phyloP scores from a whole-genome alignment of 2,888 invertebrate species.

The Drosophila kambysellisi region DNA sequence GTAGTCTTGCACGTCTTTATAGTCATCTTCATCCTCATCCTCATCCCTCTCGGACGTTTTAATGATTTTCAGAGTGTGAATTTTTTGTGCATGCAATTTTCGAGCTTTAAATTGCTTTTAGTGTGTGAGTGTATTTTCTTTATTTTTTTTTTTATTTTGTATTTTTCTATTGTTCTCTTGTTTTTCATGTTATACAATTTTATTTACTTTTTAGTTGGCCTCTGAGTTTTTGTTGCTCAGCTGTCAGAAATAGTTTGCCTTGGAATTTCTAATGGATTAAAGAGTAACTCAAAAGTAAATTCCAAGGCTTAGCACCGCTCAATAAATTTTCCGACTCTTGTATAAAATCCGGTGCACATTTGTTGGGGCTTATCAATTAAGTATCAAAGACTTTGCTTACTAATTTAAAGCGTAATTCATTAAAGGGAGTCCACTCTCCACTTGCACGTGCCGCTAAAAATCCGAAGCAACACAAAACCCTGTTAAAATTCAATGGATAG shows the following conservation, averaged over 20 bases:
- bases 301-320: conserved; percentile 22
- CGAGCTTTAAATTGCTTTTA: conserved; percentile 71
- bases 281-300: conserved; percentile 25
- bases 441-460: conserved; percentile 57
- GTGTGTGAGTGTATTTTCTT: conserved; percentile 11
- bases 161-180: conserved; percentile 39
- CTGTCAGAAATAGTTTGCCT: conserved; percentile 44
- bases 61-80: conserved; percentile 75
- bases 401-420: conserved; percentile 52
- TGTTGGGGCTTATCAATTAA: conserved; percentile 65
- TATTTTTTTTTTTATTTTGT: conserved; percentile 9
- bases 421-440: conserved; percentile 15
- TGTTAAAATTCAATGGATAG: conserved; percentile 18
- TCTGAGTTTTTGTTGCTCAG: conserved; percentile 34
- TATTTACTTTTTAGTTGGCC: conserved; percentile 52
- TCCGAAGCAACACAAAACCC: conserved; percentile 28
- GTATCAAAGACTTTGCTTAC: conserved; percentile 53
- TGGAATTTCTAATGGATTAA: conserved; percentile 40
- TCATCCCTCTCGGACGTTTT: conserved; percentile 70
- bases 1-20: conserved; percentile 24
- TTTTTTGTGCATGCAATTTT: conserved; percentile 61
- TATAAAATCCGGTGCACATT: conserved; percentile 17
- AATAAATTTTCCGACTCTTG: conserved; percentile 17
- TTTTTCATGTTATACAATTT: conserved; percentile 46
- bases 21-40: conserved; percentile 45